A percentile compares a stretch with the other conserved stretches of the same genome.
These are phyloP conservation scores for Pangasius krempfi DNA, from an alignment of 2,797 vertebrate species.

Conservation along the genomic window DNA sequence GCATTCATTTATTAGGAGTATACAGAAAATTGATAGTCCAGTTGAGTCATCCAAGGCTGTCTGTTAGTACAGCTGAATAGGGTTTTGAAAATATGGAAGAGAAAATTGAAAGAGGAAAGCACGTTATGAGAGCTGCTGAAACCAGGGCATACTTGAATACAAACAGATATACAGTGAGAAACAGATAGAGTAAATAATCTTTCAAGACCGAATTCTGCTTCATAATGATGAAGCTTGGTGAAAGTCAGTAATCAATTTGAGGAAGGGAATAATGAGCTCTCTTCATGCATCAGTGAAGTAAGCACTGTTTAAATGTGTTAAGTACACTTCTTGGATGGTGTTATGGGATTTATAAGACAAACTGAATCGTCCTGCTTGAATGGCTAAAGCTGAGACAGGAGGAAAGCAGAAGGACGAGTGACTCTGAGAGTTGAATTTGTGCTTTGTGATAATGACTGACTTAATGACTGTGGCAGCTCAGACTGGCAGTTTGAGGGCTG, in stretches of 20 bases:
- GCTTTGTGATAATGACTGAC: slow-evolving; percentile 65
- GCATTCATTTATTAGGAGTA: neutral
- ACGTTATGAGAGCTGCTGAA: neutral
- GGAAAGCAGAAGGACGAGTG: slow-evolving; percentile 15
- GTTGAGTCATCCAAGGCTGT: neutral
- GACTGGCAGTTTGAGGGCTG: slow-evolving; percentile 22
- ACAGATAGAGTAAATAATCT: neutral
- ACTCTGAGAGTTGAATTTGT: slow-evolving; percentile 59
- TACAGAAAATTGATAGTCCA: neutral
- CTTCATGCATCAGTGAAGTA: slow-evolving; percentile 17
- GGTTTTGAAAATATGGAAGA: neutral
- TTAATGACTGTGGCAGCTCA: slow-evolving; percentile 68
- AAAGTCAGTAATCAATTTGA: neutral
- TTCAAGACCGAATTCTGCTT: slow-evolving; percentile 5
- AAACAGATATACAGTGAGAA: neutral
- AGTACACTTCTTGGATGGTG: slow-evolving; percentile 1
- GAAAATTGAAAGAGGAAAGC: neutral
- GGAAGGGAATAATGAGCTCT: neutral
- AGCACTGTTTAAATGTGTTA: slow-evolving; percentile 18
- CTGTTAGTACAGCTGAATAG: neutral
- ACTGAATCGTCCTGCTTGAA: neutral
- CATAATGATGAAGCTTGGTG: neutral
- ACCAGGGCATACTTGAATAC: neutral
- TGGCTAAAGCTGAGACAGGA: slow-evolving; percentile 19
- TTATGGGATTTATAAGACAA: slow-evolving; percentile 17